Conservation (phyloP, 2,888 invertebrate genomes). For the Noctua comes region DNA sequence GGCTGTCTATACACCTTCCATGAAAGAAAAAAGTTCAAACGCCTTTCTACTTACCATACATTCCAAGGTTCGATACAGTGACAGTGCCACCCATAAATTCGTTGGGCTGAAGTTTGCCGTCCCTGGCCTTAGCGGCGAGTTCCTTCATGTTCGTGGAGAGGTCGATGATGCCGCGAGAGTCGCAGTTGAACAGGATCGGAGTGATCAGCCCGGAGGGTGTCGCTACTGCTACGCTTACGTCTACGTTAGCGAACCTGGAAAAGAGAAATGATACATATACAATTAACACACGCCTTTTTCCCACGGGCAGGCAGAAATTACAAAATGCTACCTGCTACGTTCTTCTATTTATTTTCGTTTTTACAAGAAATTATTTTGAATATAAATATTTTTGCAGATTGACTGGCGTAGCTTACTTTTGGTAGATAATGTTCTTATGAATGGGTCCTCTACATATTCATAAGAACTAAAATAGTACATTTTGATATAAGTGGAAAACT, state of each 20-base stretch:
- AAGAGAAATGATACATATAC: not conserved
- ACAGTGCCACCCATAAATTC: slow-evolving; percentile 99
- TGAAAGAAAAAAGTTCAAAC: not conserved
- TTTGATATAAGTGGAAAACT: too few species aligned
- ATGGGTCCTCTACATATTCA: too few species aligned
- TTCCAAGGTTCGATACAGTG: slow-evolving; percentile 98
- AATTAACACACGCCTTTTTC: not conserved
- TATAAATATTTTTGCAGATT: not conserved
- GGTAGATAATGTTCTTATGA: not conserved
- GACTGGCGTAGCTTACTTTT: not conserved
- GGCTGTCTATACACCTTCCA: not conserved
- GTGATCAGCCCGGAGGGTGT: slow-evolving; percentile 98
- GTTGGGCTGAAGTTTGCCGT: slow-evolving; percentile 96
- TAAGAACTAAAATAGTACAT: too few species aligned
- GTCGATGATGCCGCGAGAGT: slow-evolving; percentile 96
- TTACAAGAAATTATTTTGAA: not conserved
- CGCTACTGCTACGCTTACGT: slow-evolving; percentile 99
- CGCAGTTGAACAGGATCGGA: slow-evolving; percentile 98
- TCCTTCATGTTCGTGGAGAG: slow-evolving; percentile 95
- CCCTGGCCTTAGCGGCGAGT: slow-evolving; percentile 96
- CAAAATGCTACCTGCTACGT: not conserved
- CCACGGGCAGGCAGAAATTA: not conserved
- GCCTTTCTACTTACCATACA: slow-evolving; percentile 92
- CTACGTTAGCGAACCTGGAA: slow-evolving; percentile 96
- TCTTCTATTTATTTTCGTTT: not conserved